Percentiles rank a stretch among this genome's conserved stretches.
Conservation (phyloP, 2,113 vertebrate genomes). For the Okapia johnstoni region DNA sequence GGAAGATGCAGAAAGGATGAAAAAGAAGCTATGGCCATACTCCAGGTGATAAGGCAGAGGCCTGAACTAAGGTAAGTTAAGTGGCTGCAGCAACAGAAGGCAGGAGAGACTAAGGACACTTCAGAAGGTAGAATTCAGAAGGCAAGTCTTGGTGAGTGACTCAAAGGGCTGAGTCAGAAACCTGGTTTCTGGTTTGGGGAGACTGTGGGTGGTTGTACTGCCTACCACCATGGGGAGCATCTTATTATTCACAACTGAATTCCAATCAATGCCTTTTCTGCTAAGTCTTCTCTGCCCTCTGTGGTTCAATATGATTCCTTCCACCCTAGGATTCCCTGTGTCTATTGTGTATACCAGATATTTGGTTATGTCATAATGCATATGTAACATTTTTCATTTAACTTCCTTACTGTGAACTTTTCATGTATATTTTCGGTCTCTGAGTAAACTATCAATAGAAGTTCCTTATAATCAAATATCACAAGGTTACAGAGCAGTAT, state of each 20-base stretch:
- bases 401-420: neutral
- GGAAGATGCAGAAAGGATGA: neutral
- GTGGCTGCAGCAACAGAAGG: neutral
- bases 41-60: neutral
- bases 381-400: neutral
- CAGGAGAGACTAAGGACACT: neutral
- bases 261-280: neutral
- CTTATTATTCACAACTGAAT: neutral
- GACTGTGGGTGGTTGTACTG: neutral
- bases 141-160: neutral
- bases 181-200: neutral
- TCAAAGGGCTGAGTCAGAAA: neutral
- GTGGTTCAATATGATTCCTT: neutral
- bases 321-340: neutral
- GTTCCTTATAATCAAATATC: neutral
- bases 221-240: neutral
- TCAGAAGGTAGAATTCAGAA: neutral
- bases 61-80: neutral
- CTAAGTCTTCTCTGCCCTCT: neutral
- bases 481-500: neutral
- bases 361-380: neutral
- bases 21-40: neutral
- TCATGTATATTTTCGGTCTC: neutral
- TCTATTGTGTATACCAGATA: neutral
- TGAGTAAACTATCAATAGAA: neutral